Evolutionary conservation across 2,113 vertebrate species (phyloP).

Genomic region (Orycteropus afer): DNA sequence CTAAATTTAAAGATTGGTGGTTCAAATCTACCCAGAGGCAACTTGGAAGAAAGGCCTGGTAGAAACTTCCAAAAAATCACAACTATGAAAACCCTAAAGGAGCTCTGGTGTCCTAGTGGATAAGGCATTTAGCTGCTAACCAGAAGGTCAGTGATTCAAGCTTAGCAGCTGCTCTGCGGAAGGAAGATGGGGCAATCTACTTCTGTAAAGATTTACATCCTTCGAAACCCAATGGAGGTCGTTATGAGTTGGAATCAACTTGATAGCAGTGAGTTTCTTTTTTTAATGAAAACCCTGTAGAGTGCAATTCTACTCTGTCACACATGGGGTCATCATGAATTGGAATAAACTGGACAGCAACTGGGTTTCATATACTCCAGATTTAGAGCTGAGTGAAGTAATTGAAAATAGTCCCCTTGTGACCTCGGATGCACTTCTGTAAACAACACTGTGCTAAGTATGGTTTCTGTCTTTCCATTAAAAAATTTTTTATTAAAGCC

Average conservation of each 20-base stretch:
- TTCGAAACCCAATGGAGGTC: too few relatives aligned
- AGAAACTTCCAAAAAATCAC: neutral
- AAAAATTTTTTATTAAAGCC: conserved; percentile 11
- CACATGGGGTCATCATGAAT: neutral
- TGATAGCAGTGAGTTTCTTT: too few relatives aligned
- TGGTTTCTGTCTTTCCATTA: conserved; percentile 18
- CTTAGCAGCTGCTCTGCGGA: too few relatives aligned
- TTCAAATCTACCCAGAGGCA: neutral
- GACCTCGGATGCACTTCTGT: neutral
- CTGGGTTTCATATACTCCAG: neutral
- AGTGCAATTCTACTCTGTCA: neutral
- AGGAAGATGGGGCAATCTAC: too few relatives aligned
- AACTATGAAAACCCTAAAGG: neutral
- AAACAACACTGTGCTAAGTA: neutral
- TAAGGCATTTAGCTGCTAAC: too few relatives aligned
- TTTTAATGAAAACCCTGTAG: too few relatives aligned
- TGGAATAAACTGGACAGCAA: neutral
- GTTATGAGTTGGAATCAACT: too few relatives aligned
- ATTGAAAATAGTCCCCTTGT: neutral
- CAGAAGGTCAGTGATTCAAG: too few relatives aligned
- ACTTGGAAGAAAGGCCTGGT: neutral
- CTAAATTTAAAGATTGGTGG: neutral
- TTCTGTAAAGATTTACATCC: too few relatives aligned
- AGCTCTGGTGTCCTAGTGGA: too few relatives aligned
- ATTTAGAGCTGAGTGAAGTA: neutral